phyloP scores from a whole-genome alignment of 2,113 vertebrate species.

The Potamarius usumacintae region DNA sequence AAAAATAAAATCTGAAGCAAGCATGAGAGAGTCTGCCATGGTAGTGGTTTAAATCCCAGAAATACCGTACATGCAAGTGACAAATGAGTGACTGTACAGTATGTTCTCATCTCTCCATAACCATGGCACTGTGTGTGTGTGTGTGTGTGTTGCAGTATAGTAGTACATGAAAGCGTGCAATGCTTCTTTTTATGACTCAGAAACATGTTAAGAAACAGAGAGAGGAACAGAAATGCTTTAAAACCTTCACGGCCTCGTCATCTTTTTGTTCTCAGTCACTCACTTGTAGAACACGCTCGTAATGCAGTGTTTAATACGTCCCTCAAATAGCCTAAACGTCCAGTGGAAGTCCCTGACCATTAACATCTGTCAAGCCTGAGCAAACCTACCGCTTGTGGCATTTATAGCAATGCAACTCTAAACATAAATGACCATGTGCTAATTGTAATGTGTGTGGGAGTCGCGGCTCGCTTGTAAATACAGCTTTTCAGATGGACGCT shows the following conservation, averaged over 20 bases:
- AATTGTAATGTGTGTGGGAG: conserved; percentile 8
- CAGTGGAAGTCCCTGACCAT: neutral
- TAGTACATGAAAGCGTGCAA: neutral
- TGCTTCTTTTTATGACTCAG: neutral
- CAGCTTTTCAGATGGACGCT: conserved; percentile 1
- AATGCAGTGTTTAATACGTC: neutral
- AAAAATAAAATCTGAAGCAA: neutral
- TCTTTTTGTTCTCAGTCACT: neutral
- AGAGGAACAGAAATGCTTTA: neutral
- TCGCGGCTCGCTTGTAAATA: neutral
- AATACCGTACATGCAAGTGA: neutral
- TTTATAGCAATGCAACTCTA: neutral
- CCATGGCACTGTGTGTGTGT: neutral
- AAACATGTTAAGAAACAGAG: neutral
- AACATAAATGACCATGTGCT: neutral
- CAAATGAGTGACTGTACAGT: neutral
- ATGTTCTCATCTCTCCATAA: neutral
- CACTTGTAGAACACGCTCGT: neutral
- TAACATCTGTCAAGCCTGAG: neutral
- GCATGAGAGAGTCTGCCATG: neutral
- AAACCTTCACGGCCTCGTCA: neutral
- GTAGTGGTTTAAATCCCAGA: neutral
- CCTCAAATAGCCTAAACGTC: neutral
- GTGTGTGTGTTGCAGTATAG: neutral
- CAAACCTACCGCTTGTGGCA: neutral